Percentiles rank a stretch among this genome's conserved stretches.
These are phyloP conservation scores for Brienomyrus brachyistius DNA, from an alignment of 2,113 vertebrate genomes.

Conservation along the genomic window DNA sequence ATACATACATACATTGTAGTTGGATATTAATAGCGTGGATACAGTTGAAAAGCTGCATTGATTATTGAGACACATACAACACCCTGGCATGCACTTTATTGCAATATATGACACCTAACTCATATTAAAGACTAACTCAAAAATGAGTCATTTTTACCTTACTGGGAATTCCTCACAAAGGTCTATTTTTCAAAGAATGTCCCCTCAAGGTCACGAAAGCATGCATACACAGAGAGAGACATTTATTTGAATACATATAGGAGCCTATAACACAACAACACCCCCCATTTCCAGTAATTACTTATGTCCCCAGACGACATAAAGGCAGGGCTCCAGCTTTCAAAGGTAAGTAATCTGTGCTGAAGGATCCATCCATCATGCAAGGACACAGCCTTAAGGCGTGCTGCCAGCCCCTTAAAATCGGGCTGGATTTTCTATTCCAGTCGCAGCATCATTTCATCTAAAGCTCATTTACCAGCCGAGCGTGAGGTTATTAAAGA, in stretches of 20 bases:
- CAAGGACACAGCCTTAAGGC: slow-evolving; percentile 3
- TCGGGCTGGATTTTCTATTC: neutral
- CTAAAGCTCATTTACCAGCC: neutral
- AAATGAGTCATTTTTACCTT: neutral
- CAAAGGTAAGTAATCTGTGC: neutral
- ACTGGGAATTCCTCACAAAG: neutral
- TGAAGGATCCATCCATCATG: neutral
- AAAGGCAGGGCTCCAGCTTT: neutral
- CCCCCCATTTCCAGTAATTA: neutral
- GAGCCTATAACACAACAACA: neutral
- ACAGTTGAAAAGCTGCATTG: neutral
- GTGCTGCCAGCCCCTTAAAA: neutral
- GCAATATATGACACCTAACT: neutral
- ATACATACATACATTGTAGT: neutral
- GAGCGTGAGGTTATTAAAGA: neutral
- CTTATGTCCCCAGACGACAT: neutral
- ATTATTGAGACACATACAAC: neutral
- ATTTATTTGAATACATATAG: neutral
- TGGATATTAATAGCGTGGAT: neutral
- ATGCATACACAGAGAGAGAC: neutral
- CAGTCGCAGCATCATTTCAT: neutral
- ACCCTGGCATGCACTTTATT: neutral
- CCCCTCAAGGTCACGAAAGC: neutral
- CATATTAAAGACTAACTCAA: neutral
- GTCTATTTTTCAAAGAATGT: neutral